Evolutionary conservation across 2,888 invertebrate genomes (phyloP), one percentile per base, ranked within the genome.

Genomic region (Melinaea marsaeus): DNA sequence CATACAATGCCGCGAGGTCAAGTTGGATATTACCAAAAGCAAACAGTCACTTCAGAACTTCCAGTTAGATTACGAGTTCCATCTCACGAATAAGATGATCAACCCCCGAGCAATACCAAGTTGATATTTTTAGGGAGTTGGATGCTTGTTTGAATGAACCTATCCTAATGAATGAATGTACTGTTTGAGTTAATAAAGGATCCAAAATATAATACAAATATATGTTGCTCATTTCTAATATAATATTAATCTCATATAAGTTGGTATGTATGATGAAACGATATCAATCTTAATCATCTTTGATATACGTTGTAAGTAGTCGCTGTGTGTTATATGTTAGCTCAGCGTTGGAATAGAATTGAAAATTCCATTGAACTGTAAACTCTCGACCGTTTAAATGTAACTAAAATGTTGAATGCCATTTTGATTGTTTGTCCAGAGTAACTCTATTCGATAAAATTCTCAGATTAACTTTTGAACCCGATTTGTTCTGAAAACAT

Each of bases 111-210:
- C 84, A 78, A 72, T 77, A 75, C 77, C 75, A 85, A 85, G 81
- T 86, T 86, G 78, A 9, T 51, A 81, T 83, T 83, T 84, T 84
- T 85, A 81, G 81, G 78, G 80, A 83, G 79, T 74, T 78, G 82
- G 83, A 83, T 83, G 78, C 81, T 76, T 85, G 84, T 86, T 86
- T 86, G 86, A 84, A 84, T 82, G 81, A 22, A 22, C n/a, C n/a
- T n/a, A n/a, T n/a, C n/a, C n/a, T n/a, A n/a, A n/a, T n/a, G n/a
- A n/a, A n/a, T n/a, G n/a, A n/a, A n/a, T n/a, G 55, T 63, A 62
- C 57, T 63, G 45, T 68, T 60, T 55, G 51, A 70, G 67, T 65
- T 66, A 62, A 54, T 64, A 57, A 61, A 61, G 57, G 35, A 35
- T 42, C 57, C n/a, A n/a, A n/a, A n/a, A n/a, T n/a, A n/a, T n/a